Evolutionary conservation across 2,797 vertebrate genomes (phyloP).

Genomic region (Graptemys geographica): DNA sequence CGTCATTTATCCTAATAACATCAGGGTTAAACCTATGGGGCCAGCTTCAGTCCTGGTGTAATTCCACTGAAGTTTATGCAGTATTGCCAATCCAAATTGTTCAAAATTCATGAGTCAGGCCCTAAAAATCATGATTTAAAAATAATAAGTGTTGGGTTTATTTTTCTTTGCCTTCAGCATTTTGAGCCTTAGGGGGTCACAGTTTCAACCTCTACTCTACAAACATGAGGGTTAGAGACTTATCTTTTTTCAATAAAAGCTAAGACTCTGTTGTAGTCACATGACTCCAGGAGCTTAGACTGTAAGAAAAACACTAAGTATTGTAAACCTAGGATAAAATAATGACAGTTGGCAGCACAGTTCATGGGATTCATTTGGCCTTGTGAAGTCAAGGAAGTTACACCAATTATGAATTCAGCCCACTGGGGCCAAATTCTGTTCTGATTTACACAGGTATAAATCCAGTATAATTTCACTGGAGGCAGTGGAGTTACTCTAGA

Average conservation of each 20-base stretch:
- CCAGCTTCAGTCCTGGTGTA: not conserved
- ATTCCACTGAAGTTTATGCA: not conserved
- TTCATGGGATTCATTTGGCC: not conserved
- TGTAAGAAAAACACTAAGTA: not conserved
- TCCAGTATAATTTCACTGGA: not conserved
- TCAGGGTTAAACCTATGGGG: not conserved
- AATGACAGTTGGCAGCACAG: not conserved
- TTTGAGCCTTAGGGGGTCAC: not conserved
- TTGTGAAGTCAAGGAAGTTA: not conserved
- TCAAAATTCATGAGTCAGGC: not conserved
- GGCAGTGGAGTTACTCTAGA: fast-evolving
- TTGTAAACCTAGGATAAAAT: not conserved
- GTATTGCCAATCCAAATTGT: not conserved
- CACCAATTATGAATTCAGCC: not conserved
- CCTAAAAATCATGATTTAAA: not conserved
- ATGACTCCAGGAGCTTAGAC: not conserved
- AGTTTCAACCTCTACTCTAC: not conserved
- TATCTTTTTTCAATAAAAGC: not conserved
- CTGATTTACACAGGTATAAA: not conserved
- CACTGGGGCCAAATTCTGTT: not conserved
- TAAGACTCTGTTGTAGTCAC: not conserved
- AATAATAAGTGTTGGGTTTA: not conserved
- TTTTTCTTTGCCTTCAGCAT: not conserved
- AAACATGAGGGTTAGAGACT: not conserved
- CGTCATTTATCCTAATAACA: not conserved